Evolutionary conservation across 2,888 invertebrate genomes (phyloP), one percentile per base, ranked within the genome.

Genomic region (Brachyptera putata): DNA sequence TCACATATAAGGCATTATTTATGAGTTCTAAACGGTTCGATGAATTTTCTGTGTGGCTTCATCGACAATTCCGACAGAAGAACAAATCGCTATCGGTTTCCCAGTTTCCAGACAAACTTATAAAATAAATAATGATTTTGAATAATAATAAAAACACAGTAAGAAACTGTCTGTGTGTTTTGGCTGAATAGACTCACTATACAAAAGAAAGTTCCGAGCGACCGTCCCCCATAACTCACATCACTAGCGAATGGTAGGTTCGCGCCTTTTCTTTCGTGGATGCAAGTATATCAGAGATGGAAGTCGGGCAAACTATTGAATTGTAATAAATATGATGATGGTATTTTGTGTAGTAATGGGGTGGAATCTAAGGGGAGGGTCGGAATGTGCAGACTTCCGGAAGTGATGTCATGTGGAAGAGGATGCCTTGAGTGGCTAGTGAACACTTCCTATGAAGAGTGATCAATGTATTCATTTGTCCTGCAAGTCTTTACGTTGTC

Each of bases 81-180:
- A 53, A 53, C 53, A 53, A 53, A 53, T 53, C 53, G 53, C 53
- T 53, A 53, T 21, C 36, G 53, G 53, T 53, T 53, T 53, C 53
- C 53, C n/a, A n/a, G n/a, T n/a, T n/a, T n/a, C n/a, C n/a, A n/a
- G n/a, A 34, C 53, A 53, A 53, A 53, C 36, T 53, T 53, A 16
- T 34, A 36, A 53, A 34, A 21, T 18, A 24, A 36, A 36, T 21
- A 53, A 9, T 21, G 36, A 21, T 21, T 21, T n/a, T 16, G 22
- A 22, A 21, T 7, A 24, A 24, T 5, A 30, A 11, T 30, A 43
- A 16, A 43, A 43, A 30, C 14, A 21, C 11, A 11, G n/a, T n/a
- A n/a, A n/a, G n/a, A n/a, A n/a, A n/a, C n/a, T n/a, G n/a, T n/a
- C n/a, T n/a, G 43, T 4, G 43, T 43, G 43, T 43, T 43, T 14